Conservation (phyloP, 2,113 vertebrate genomes). For the Hystrix cristata region DNA sequence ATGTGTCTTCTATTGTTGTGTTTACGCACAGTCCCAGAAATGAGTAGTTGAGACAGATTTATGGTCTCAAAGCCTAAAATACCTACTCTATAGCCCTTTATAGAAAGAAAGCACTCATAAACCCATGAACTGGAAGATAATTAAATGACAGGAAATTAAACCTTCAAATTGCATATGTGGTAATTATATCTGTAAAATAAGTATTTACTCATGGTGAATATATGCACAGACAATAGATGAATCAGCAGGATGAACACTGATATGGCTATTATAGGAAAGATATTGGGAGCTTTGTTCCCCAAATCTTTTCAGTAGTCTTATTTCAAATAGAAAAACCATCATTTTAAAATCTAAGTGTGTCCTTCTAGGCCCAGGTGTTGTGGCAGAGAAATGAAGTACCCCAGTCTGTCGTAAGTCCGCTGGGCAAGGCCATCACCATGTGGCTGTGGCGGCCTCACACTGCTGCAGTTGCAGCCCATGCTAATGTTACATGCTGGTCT, state of each 20-base stretch:
- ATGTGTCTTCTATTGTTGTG: neutral
- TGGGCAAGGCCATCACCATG: neutral
- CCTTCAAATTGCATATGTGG: neutral
- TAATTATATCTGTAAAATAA: neutral
- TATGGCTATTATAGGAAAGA: neutral
- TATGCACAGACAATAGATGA: neutral
- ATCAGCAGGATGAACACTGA: neutral
- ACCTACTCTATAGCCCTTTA: neutral
- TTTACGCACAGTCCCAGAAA: neutral
- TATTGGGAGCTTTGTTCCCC: neutral
- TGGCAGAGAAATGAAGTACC: neutral
- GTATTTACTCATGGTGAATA: neutral
- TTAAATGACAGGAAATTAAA: conserved; percentile 24
- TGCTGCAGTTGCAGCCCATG: neutral
- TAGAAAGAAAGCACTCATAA: neutral
- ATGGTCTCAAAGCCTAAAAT: neutral
- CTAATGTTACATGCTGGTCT: neutral
- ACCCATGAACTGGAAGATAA: neutral
- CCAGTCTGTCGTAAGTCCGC: too few relatives aligned
- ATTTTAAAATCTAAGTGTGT: neutral
- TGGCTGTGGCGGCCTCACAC: neutral
- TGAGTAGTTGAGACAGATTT: neutral
- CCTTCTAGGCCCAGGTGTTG: neutral
- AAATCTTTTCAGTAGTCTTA: neutral
- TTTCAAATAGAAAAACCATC: neutral